Percentiles rank a stretch among this genome's conserved stretches.
Evolutionary conservation across 2,113 vertebrate genomes (phyloP).

Genomic region (Silurus glanis): DNA sequence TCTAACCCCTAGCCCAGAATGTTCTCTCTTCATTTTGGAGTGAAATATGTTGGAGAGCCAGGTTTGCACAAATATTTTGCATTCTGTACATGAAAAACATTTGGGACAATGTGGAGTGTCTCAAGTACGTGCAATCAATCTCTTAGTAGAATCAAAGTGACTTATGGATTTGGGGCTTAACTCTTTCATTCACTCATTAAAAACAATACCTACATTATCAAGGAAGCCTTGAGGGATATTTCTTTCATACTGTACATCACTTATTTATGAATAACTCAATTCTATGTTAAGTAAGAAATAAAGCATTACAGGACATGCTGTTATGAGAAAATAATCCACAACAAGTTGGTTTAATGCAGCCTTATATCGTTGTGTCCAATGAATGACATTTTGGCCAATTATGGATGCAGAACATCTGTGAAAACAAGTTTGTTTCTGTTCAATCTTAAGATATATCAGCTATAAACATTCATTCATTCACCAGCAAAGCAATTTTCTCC

Average conservation of each 20-base stretch:
- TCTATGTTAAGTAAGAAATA: not conserved
- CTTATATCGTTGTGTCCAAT: too few species aligned
- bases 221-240: not conserved
- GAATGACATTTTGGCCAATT: not conserved
- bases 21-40: slow-evolving; percentile 49
- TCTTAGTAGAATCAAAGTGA: slow-evolving; percentile 3
- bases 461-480: too few species aligned
- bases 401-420: not conserved
- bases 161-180: not conserved
- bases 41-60: slow-evolving; percentile 53
- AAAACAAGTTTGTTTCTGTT: not conserved
- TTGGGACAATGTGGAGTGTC: slow-evolving; percentile 36
- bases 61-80: slow-evolving; percentile 49
- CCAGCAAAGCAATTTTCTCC: not conserved
- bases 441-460: not conserved
- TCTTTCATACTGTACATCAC: not conserved
- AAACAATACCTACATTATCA: not conserved
- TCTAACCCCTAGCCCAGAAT: slow-evolving; percentile 33
- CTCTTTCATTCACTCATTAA: not conserved
- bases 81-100: slow-evolving; percentile 41
- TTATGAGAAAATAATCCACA: not conserved
- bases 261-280: not conserved
- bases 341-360: not conserved
- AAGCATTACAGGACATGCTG: not conserved
- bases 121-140: slow-evolving; percentile 13